Conservation (phyloP, 64 coral and sea anemone species). For the Actinia tenebrosa region DNA sequence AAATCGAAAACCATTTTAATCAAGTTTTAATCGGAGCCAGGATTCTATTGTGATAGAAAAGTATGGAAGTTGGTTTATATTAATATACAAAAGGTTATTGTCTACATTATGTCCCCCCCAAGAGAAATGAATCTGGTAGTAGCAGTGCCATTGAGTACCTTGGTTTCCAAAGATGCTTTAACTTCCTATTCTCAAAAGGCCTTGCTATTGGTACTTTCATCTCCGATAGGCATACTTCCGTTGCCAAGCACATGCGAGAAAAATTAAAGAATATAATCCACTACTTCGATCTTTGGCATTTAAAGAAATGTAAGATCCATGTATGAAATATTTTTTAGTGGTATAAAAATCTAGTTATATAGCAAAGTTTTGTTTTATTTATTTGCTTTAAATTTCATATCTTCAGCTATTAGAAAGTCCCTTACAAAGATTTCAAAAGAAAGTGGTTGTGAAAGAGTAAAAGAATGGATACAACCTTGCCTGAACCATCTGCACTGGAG, state of each 20-base stretch:
- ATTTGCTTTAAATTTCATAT: neutral
- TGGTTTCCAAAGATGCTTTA: slow-evolving; percentile 1
- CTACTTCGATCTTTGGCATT: slow-evolving; percentile 6
- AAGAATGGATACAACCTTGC: slow-evolving; percentile 29
- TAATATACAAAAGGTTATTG: neutral
- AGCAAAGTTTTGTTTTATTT: neutral
- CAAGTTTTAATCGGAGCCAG: too few relatives aligned
- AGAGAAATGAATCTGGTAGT: slow-evolving; percentile 30
- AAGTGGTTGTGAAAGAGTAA: slow-evolving; percentile 17
- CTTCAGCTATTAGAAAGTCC: slow-evolving; percentile 2
- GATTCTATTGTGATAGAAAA: too few relatives aligned
- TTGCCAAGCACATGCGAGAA: slow-evolving; percentile 28
- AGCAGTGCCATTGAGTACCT: slow-evolving; percentile 10
- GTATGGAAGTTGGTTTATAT: neutral
- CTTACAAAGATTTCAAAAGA: slow-evolving; percentile 26
- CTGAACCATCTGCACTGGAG: slow-evolving; percentile 17
- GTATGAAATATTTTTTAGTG: neutral
- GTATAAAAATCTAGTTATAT: neutral
- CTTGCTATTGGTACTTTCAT: slow-evolving; percentile 9
- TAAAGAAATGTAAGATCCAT: slow-evolving; percentile 23
- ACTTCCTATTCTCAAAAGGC: neutral
- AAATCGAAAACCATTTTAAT: too few relatives aligned
- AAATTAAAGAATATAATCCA: neutral
- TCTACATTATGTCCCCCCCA: neutral
- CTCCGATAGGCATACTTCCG: slow-evolving; percentile 25